Base-by-base conservation (phyloP, 2,113 vertebrate species). In the Microcebus murinus region DNA sequence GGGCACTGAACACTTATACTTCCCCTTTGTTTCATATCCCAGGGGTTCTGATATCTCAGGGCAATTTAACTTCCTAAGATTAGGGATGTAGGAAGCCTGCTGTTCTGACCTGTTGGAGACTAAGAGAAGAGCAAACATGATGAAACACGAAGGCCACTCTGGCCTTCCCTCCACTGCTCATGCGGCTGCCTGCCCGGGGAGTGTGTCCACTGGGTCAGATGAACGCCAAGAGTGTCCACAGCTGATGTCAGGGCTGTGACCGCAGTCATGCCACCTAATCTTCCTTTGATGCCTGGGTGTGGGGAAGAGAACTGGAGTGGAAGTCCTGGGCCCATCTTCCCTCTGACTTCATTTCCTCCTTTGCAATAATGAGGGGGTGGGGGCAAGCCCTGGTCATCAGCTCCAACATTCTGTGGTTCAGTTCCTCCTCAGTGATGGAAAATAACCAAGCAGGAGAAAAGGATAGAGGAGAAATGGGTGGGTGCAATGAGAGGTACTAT, bases 341-440 rank as follows among this genome's bases (percentile, higher is more conserved):
- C 31, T 39, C 76, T 70, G 92, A 90, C 36, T 25, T 96, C 77
- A 68, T 70, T 95, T 96, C 74, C 83, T 67, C 34, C 42, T 91
- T 48, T 91, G 48, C 63, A 71, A 93, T 89, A 71, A n/a, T 61
- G 74, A 10, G 1, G 23, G 8, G 25, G 12, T 74, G 29, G 45
- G 50, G 7, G 27, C 0, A 20, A 45, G 31, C 8, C 29, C 83
- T 59, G n/a, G 39, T 95, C 29, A 89, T 93, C 20, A 70, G 73
- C 42, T 90, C 52, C 18, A 74, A 29, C 27, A 31, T 18, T 39
- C 34, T 91, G 65, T 80, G 73, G 68, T 61, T 96, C 82, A 70
- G 42, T 31, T 74, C 25, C 34, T 45, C 25, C 13, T 65, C 18
- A 50, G 36, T 39, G 61, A 65, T 31, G 73, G 65, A 96, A 94